Base-by-base conservation (phyloP, 2,797 vertebrate species). In the Vultur gryphus region DNA sequence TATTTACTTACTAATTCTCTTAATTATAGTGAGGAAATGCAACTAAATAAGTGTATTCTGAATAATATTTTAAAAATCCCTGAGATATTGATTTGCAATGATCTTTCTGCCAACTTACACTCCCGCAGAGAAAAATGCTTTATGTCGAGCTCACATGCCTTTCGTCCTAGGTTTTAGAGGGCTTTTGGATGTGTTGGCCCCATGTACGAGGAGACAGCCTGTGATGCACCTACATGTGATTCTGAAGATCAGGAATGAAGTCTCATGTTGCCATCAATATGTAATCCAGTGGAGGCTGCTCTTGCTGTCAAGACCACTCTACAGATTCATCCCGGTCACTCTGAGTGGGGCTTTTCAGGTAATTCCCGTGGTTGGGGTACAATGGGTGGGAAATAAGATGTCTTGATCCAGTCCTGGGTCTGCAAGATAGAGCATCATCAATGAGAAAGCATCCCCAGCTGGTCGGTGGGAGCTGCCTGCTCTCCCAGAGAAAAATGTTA, bases 151-250 rank as follows among this genome's bases (percentile, higher is more conserved):
- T 93, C 57, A 14, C 7, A 0, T 49, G 64, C 24, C 55, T 87
- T 73, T 75, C 3, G 0, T 24, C 37, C 13, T 48, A 16, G 57
- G 52, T 72, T 89, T 87, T 14, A 16, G 57, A 44, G 54, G 54
- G 11, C 2, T 93, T 62, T 57, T 4, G 64, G 33, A 15, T 54
- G 13, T 1, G 2, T 21, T 72, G 29, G 23, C 35, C 55, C 35
- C 3, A 0, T 2, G 25, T 24, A 4, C 2, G 5, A 73, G 20
- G 25, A 55, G 16, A 26, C 9, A 66, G 43, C 26, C 35, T 11
- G 19, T 0, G 6, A 33, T 19, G n/a, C 15, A 16, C 19, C 70
- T 51, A 8, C 52, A 1, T 0, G 1, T 21, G 52, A 17, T 25
- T 33, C 66, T 69, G 76, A 54, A 51, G 85, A 66, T 28, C 62